Evolutionary conservation across 1,140 invertebrate genomes (phyloP).

Genomic region (Bombus soroeensis): DNA sequence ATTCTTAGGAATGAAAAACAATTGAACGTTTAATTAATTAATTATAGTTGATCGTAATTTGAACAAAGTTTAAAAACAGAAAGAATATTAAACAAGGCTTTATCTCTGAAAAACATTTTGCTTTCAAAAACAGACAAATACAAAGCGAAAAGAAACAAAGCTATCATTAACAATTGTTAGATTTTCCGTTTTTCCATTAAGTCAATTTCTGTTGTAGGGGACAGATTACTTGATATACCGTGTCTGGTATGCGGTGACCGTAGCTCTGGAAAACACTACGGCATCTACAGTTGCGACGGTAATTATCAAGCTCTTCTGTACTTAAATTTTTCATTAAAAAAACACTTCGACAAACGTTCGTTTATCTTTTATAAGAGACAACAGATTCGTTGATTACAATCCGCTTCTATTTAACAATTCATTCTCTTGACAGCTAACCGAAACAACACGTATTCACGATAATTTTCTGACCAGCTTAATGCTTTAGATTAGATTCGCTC

Average conservation of each 20-base stretch:
- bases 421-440: not conserved
- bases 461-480: not conserved
- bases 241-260: slow-evolving; percentile 98
- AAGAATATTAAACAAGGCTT: not conserved
- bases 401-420: not conserved
- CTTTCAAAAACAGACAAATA: not conserved
- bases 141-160: not conserved
- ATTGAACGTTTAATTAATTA: not conserved
- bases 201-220: slow-evolving; percentile 86
- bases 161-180: not conserved
- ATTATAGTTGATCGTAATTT: not conserved
- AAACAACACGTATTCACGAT: not conserved
- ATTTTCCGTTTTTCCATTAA: slow-evolving; percentile 13
- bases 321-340: slow-evolving; percentile 16
- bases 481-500: not conserved
- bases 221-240: slow-evolving; percentile 96
- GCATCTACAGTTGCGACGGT: slow-evolving; percentile 99
- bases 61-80: not conserved
- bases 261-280: slow-evolving; percentile 98
- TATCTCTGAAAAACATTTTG: not conserved
- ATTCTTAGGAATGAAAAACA: not conserved
- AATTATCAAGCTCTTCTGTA: slow-evolving; percentile 74
- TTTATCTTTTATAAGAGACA: not conserved
- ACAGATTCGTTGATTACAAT: slow-evolving; percentile 38
- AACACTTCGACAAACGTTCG: not conserved